Base-by-base conservation (phyloP, 2,888 invertebrate genomes). In the Trichopoda pennipes region DNA sequence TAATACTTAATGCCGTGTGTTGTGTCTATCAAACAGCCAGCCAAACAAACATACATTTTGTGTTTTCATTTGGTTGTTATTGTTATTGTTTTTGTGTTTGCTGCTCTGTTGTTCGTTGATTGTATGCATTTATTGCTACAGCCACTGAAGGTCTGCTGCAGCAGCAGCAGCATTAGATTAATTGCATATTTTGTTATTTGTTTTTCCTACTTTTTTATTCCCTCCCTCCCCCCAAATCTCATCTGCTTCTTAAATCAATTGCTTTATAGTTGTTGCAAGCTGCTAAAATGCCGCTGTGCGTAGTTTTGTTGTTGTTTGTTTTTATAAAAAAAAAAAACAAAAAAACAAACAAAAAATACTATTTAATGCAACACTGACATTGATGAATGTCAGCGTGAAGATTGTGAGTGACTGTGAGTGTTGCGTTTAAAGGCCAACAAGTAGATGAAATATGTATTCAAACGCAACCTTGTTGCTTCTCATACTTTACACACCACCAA, bases 301-400 rank as follows among this genome's bases (percentile, higher is more conserved):
- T 75, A 53, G n/a, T n/a, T 44, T 28, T 28, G 28, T 28, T n/a
- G n/a, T 12, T 74, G 69, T 64, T 77, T 81, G 76, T 77, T 81
- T 81, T 77, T 42, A 76, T 70, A n/a, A n/a, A n/a, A n/a, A n/a
- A n/a, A n/a, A n/a, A n/a, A n/a, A n/a, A n/a, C n/a, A n/a, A n/a
- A n/a, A n/a, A n/a, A n/a, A n/a, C n/a, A n/a, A n/a, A n/a, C n/a
- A 28, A 28, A 1, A 63, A 77, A 77, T 73, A 53, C 69, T 63
- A 44, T 77, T 81, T 77, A 81, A 81, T 81, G 77, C 77, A 84
- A 83, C 83, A 77, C 84, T 88, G 88, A 88, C 88, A 88, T 87
- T 88, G 86, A 80, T 85, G 85, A 88, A 88, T 88, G 81, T 74
- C 81, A 77, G 77, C 74, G 56, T 17, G 69, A 58, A 77, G 77